A percentile compares a stretch with the other conserved stretches of the same genome.
Conservation (phyloP, 2,113 vertebrate genomes). For the Mormoops blainvillei region DNA sequence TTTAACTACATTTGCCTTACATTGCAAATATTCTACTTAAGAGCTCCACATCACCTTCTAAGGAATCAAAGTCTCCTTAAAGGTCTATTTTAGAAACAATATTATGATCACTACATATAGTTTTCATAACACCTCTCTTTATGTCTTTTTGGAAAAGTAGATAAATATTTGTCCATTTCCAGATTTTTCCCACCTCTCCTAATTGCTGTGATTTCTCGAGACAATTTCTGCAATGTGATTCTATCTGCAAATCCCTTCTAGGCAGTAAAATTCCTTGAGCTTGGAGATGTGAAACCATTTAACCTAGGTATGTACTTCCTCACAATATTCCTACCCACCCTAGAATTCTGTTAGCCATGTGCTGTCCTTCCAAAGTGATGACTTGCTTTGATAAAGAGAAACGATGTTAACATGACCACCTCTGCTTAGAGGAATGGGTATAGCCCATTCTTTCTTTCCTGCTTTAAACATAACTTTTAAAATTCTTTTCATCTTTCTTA, state of each 20-base stretch:
- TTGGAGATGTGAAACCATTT: neutral
- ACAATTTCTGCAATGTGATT: neutral
- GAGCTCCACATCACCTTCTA: neutral
- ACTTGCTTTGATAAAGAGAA: neutral
- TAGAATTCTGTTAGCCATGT: neutral
- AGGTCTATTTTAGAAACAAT: neutral
- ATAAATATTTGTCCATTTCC: neutral
- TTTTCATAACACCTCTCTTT: neutral
- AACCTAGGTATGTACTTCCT: neutral
- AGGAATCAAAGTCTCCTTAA: neutral
- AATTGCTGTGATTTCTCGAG: constrained; percentile 1
- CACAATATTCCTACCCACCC: neutral
- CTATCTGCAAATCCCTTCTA: neutral
- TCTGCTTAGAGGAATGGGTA: neutral
- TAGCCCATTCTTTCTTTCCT: constrained; percentile 16
- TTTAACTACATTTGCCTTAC: neutral
- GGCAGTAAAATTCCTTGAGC: neutral
- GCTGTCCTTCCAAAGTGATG: neutral
- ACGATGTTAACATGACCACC: neutral
- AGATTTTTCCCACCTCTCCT: constrained; percentile 17
- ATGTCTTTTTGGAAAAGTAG: neutral
- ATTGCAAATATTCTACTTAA: neutral
- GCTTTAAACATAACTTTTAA: neutral
- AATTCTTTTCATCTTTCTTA: neutral
- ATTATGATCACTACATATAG: neutral